Evolutionary conservation across 2,797 vertebrate genomes (phyloP).

Genomic region (Muscicapa striata): DNA sequence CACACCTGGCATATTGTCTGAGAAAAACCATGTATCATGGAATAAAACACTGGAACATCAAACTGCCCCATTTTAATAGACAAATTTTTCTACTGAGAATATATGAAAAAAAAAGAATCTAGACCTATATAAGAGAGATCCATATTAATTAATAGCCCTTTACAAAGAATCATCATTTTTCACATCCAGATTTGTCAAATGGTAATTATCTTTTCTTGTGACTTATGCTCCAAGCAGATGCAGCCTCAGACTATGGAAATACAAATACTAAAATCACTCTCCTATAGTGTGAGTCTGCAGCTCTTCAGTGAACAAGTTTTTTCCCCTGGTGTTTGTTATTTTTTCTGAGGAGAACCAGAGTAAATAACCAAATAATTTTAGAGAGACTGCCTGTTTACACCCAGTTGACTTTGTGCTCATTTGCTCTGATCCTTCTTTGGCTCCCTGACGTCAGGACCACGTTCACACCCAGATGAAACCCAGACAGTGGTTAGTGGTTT

Average conservation of each 20-base stretch:
- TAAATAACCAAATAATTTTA: not conserved
- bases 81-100: not conserved
- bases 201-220: not conserved
- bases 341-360: not conserved
- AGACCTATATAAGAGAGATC: not conserved
- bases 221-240: not conserved
- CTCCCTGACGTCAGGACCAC: not conserved
- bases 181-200: not conserved
- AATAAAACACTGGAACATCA: not conserved
- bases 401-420: not conserved
- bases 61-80: not conserved
- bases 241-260: not conserved
- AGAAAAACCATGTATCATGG: not conserved
- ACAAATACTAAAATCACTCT: not conserved
- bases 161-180: not conserved
- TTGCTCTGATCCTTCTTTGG: not conserved
- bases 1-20: not conserved
- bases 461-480: not conserved
- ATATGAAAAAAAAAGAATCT: not conserved
- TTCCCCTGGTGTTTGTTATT: not conserved
- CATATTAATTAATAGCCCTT: not conserved
- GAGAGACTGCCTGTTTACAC: not conserved
- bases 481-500: not conserved
- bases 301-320: not conserved
- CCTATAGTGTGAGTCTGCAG: not conserved